Percentiles rank a stretch among this genome's conserved stretches.
phyloP scores from a whole-genome alignment of 2,113 vertebrate species.

The Spilogale gracilis region DNA sequence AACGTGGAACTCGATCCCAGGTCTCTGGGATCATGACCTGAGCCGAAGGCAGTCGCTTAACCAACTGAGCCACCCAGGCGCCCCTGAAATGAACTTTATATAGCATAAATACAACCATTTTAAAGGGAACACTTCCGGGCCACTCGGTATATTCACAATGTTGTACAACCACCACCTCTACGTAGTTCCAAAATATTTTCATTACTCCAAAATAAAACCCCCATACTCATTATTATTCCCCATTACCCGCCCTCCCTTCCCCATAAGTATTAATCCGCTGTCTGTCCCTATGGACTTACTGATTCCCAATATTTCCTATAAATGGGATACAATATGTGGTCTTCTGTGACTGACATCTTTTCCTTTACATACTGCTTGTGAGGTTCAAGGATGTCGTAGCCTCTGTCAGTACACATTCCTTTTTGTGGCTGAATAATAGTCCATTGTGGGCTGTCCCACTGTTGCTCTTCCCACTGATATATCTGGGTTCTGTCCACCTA shows the following conservation, averaged over 20 bases:
- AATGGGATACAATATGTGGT: neutral
- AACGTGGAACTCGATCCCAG: too few relatives aligned
- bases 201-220: neutral
- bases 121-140: neutral
- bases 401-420: neutral
- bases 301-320: neutral
- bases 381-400: neutral
- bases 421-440: neutral
- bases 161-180: neutral
- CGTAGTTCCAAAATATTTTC: neutral
- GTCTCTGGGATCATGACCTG: too few relatives aligned
- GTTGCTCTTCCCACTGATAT: neutral
- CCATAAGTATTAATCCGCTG: neutral
- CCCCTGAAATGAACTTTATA: neutral
- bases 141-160: neutral
- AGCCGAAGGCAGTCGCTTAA: too few relatives aligned
- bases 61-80: too few relatives aligned
- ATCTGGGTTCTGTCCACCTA: neutral
- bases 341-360: neutral
- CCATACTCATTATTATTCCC: neutral
- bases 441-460: neutral
- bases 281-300: neutral
- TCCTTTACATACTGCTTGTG: neutral
- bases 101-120: neutral
- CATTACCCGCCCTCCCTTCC: too few relatives aligned